Percentiles rank a stretch among this genome's conserved stretches.
Conservation (phyloP, 2,113 vertebrate species). For the Promerops cafer region DNA sequence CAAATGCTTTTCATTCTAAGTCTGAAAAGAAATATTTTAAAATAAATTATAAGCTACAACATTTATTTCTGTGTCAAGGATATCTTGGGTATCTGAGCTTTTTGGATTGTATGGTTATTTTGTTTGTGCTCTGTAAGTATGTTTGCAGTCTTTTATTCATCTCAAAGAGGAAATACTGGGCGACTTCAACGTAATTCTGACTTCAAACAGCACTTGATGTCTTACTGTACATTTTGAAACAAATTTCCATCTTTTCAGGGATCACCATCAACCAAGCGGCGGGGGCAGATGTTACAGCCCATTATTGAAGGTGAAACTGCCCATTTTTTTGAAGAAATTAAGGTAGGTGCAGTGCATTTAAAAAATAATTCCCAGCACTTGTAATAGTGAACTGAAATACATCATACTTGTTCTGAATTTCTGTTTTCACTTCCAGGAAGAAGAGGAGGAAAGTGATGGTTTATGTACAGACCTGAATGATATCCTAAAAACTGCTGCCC, state of each 20-base stretch:
- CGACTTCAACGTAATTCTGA: background rate
- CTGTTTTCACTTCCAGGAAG: slow-evolving; percentile 61
- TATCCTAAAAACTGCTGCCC: slow-evolving; percentile 76
- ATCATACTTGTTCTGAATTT: background rate
- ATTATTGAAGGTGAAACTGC: slow-evolving; percentile 98
- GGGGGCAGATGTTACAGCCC: slow-evolving; percentile 89
- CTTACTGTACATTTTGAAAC: background rate
- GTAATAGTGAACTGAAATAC: background rate
- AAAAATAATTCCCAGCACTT: background rate
- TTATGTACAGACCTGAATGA: slow-evolving; percentile 80
- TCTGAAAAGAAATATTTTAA: background rate
- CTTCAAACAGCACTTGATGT: background rate
- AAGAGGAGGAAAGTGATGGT: slow-evolving; percentile 81
- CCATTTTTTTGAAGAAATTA: slow-evolving; percentile 96
- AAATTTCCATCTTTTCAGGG: slow-evolving; percentile 67
- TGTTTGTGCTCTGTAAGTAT: background rate
- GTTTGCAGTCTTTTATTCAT: background rate
- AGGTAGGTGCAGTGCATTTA: slow-evolving; percentile 66
- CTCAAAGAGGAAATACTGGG: background rate
- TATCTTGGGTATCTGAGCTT: background rate
- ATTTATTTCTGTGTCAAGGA: background rate
- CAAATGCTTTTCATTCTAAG: background rate
- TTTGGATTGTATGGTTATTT: background rate
- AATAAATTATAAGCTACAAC: background rate
- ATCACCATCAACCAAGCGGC: slow-evolving; percentile 91